Evolutionary conservation across 2,888 invertebrate genomes (phyloP).

Genomic region (Nomada fabriciana): DNA sequence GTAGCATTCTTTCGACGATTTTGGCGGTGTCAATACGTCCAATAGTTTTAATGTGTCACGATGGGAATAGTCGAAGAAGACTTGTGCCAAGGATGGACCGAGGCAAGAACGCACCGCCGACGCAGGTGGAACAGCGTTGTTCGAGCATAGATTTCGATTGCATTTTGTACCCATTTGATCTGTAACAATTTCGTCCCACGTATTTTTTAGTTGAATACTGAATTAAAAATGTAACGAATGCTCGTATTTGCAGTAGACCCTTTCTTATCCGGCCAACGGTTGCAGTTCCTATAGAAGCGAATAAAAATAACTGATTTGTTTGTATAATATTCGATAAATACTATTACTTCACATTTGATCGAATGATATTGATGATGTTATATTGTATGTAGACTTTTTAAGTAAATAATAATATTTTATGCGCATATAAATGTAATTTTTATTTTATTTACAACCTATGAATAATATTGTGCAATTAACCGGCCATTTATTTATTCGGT

Average conservation of each 20-base stretch:
- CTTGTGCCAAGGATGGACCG: conserved; percentile 71
- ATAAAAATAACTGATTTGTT: too few relatives aligned
- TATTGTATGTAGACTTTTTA: too few relatives aligned
- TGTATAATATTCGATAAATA: too few relatives aligned
- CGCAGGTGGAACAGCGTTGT: conserved; percentile 60
- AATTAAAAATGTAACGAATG: background rate
- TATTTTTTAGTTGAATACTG: background rate
- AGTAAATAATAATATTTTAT: background rate
- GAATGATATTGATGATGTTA: too few relatives aligned
- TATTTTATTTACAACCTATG: too few relatives aligned
- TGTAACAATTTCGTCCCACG: conserved; percentile 4
- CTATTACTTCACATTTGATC: too few relatives aligned
- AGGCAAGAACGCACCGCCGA: conserved; percentile 68
- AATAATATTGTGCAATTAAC: too few relatives aligned
- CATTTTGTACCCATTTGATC: conserved; percentile 14
- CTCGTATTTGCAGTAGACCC: background rate
- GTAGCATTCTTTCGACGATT: conserved; percentile 65
- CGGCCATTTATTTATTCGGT: too few relatives aligned
- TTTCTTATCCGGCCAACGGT: too few relatives aligned
- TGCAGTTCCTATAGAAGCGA: too few relatives aligned
- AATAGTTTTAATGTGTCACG: conserved; percentile 65
- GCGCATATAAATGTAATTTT: too few relatives aligned
- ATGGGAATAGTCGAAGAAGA: conserved; percentile 71
- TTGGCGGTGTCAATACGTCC: conserved; percentile 66
- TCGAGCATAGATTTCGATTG: conserved; percentile 10